Percentiles rank a stretch among this genome's conserved stretches.
phyloP scores from a whole-genome alignment of 2,113 vertebrate genomes.

The Aythya baeri region DNA sequence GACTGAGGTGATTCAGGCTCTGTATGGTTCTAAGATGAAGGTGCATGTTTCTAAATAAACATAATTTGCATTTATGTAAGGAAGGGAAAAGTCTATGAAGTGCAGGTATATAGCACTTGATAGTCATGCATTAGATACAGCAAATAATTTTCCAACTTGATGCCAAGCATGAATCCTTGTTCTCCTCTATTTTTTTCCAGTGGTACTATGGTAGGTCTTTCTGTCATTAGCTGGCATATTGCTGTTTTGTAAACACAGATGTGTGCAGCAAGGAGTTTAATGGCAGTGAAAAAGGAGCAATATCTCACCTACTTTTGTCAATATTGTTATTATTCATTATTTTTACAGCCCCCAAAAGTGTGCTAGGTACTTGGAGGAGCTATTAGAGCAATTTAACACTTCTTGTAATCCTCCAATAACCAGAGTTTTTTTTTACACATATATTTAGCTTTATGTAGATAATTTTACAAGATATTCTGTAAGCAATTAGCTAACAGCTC shows the following conservation, averaged over 20 bases:
- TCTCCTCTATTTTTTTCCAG: background rate
- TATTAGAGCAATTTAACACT: background rate
- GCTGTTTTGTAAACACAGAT: background rate
- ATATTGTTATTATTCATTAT: conserved; percentile 5
- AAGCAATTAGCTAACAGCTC: background rate
- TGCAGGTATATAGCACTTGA: background rate
- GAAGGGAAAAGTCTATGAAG: background rate
- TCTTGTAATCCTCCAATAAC: background rate
- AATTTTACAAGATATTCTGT: background rate
- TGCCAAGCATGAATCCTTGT: background rate
- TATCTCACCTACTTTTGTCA: background rate
- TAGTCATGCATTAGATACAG: background rate
- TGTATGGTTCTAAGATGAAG: background rate
- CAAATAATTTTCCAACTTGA: background rate
- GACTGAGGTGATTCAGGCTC: background rate
- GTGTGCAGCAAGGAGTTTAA: background rate
- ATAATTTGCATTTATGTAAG: background rate
- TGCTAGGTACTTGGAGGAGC: background rate
- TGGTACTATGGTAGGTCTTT: background rate
- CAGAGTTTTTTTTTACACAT: background rate
- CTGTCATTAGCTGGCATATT: background rate
- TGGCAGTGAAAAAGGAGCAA: background rate
- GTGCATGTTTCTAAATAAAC: background rate
- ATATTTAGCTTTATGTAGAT: background rate
- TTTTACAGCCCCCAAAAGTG: background rate